These are phyloP conservation scores for Natrix natrix DNA, from an alignment of 2,797 vertebrate genomes.

Conservation along the genomic window DNA sequence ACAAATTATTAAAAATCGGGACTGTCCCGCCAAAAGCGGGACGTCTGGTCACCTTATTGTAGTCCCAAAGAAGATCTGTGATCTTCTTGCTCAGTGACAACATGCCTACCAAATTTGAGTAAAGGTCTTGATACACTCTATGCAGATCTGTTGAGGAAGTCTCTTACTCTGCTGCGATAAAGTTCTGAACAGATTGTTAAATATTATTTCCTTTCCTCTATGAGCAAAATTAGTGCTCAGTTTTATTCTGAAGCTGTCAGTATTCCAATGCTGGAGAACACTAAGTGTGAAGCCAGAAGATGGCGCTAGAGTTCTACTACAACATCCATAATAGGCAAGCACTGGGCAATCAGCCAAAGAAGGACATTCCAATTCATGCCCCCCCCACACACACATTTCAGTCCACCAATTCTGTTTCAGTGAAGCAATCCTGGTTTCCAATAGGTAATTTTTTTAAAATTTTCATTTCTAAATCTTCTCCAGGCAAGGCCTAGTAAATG, in stretches of 20 bases:
- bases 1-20: no score
- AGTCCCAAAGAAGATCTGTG: neutral
- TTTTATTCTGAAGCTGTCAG: neutral
- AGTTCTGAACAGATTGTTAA: neutral
- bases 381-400: neutral
- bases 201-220: neutral
- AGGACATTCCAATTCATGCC: neutral
- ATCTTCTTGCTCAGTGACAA: neutral
- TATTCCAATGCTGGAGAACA: neutral
- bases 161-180: neutral
- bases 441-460: neutral
- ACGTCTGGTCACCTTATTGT: no score
- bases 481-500: neutral
- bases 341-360: neutral
- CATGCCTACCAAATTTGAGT: neutral
- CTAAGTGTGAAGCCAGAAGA: neutral
- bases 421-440: neutral
- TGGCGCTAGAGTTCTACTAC: neutral
- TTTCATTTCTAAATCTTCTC: neutral
- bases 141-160: neutral
- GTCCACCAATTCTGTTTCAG: neutral
- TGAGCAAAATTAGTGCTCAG: neutral
- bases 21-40: no score
- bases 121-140: neutral
- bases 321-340: neutral